Base-by-base conservation (phyloP, 37 sponge, comb jelly and placozoan genomes). In the Aplysina aerophoba region DNA sequence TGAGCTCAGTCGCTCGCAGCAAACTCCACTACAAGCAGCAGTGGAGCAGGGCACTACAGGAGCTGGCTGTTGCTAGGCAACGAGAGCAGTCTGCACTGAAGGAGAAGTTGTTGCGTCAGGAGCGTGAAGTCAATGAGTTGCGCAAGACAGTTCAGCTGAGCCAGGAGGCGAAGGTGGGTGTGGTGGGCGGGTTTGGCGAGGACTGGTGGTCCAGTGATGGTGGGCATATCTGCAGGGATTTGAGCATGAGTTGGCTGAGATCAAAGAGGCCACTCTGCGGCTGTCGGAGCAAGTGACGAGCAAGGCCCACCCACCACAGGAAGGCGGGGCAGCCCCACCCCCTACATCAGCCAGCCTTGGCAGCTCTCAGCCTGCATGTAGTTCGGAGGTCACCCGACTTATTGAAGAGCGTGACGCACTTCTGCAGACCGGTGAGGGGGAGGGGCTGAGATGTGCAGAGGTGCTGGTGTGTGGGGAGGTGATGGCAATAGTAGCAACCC, bases 1-100 rank as follows among this genome's bases (percentile, higher is more conserved):
- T 96, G 25, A 40, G 79, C 3, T 61, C 93, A 14, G 62, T 88
- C 30, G 37, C 79, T 21, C 87, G 89, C 38, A 89, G 97, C 4
- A 96, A 96, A 55, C 87, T 91, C 50, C 97, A 98, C 84, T 98
- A 98, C 92, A 94, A 96, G 81, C 92, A 98, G 31, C 91, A 96
- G 81, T 98, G 99, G 99, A 89, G 85, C 54, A 83, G 89, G 54
- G 91, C 97, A 19, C 81, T 98, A 57, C 79, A 85, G 38, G 97
- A 96, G 54, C 82, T 98, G 21, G 92, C 96, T 38, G 34, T 77
- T 27, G 35, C 40, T n/a, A 84, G 89, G 38, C 93, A 97, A 74
- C 61, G 65, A 62, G 97, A 97, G 69, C 94, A 90, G 80, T 90
- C 91, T 56, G 79, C 55, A 24, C 73, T 96, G 89, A 81, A 91